phyloP scores from a whole-genome alignment of 2,113 vertebrate species.

The Stigmatopora nigra region DNA sequence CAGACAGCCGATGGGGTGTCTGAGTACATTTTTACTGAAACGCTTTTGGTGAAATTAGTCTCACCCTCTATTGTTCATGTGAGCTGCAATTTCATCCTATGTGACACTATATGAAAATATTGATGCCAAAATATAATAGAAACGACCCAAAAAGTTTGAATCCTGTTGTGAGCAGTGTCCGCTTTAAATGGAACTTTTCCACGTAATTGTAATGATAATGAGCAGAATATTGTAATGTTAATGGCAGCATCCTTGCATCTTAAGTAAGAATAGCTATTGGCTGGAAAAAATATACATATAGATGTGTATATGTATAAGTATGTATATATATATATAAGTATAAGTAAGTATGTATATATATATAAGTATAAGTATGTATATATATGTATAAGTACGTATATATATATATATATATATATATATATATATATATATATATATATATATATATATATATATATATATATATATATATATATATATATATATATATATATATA shows the following conservation, averaged over 20 bases:
- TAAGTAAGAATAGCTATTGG: conserved; percentile 36
- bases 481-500: conserved; percentile 1
- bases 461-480: background rate
- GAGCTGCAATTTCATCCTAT: background rate
- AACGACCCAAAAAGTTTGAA: conserved; percentile 1
- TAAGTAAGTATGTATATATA: background rate
- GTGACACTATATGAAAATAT: background rate
- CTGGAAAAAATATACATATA: conserved; percentile 11
- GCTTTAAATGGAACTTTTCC: conserved; percentile 45
- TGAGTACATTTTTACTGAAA: background rate
- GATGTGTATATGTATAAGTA: no score
- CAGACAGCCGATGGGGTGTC: no score
- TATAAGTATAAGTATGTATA: background rate
- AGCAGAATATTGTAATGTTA: conserved; percentile 66
- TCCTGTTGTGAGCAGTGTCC: conserved; percentile 9
- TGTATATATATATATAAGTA: no score
- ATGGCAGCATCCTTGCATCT: conserved; percentile 52
- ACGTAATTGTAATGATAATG: conserved; percentile 67
- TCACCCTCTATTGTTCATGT: background rate
- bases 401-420: background rate
- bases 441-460: background rate
- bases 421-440: no score
- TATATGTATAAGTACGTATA: background rate
- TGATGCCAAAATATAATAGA: background rate
- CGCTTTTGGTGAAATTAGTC: background rate